Conservation (phyloP, 2,797 vertebrate species). For the Adrianichthys oophorus region DNA sequence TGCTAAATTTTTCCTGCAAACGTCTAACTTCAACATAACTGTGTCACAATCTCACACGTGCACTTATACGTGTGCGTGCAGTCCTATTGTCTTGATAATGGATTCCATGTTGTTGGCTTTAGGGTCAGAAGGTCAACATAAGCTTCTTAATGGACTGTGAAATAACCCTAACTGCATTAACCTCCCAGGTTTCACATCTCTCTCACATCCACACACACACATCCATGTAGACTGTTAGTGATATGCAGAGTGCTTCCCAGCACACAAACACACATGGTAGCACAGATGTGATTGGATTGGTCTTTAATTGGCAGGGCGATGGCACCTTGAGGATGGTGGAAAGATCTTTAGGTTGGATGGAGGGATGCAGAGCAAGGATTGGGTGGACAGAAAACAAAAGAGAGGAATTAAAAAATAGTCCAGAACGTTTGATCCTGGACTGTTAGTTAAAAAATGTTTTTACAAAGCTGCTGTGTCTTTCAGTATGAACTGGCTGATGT, state of each 20-base stretch:
- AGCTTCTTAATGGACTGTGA: constrained; percentile 99
- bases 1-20: constrained; percentile 9
- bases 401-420: constrained; percentile 59
- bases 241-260: constrained; percentile 40
- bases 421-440: too few relatives aligned
- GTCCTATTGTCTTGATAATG: constrained; percentile 98
- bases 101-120: constrained; percentile 96
- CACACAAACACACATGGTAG: constrained; percentile 70
- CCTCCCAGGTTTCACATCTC: constrained; percentile 87
- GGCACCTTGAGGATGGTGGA: constrained; percentile 75
- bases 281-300: constrained; percentile 94
- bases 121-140: constrained; percentile 95
- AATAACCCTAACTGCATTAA: constrained; percentile 99
- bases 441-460: constrained; percentile 41
- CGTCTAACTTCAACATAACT: constrained; percentile 83
- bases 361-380: constrained; percentile 60
- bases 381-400: constrained; percentile 43
- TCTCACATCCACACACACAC: constrained; percentile 47
- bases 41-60: constrained; percentile 60
- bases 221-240: constrained; percentile 36
- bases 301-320: constrained; percentile 92
- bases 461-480: constrained; percentile 61
- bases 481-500: constrained; percentile 60
- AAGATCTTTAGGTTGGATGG: constrained; percentile 75
- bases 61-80: constrained; percentile 30